A percentile compares a stretch with the other conserved stretches of the same genome.
phyloP scores from a whole-genome alignment of 2,113 vertebrate species.

The Ptilorrhoa leucosticta region DNA sequence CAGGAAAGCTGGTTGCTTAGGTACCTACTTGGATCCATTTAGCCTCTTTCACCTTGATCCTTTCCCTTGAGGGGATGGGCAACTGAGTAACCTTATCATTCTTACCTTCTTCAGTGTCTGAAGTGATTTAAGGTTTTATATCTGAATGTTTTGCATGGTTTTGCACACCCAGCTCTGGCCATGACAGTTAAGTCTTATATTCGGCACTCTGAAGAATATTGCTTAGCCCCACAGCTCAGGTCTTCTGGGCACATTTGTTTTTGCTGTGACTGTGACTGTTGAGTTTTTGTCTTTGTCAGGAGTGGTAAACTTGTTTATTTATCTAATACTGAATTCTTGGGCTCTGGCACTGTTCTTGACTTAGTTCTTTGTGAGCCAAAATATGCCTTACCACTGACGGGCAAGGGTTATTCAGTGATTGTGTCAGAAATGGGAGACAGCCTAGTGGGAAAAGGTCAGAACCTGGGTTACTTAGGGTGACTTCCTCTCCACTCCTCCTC shows the following conservation, averaged over 20 bases:
- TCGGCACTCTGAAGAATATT: neutral
- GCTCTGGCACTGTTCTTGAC: neutral
- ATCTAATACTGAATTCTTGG: neutral
- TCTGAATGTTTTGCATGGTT: neutral
- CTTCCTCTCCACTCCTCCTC: neutral
- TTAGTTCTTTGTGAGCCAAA: constrained; percentile 7
- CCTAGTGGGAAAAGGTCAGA: neutral
- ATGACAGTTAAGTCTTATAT: neutral
- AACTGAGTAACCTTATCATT: neutral
- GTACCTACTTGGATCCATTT: neutral
- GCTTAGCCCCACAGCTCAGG: neutral
- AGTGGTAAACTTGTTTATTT: constrained; percentile 21
- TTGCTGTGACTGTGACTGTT: neutral
- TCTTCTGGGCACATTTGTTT: neutral
- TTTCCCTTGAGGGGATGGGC: neutral
- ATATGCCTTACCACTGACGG: neutral
- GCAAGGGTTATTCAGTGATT: neutral
- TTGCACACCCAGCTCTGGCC: neutral
- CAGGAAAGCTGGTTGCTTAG: neutral
- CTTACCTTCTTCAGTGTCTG: neutral
- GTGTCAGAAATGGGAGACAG: neutral
- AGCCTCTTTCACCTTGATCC: neutral
- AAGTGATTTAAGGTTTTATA: neutral
- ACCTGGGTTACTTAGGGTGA: neutral
- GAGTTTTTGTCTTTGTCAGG: neutral